Evolutionary conservation across 2,797 vertebrate genomes (phyloP), one percentile per base, ranked within the genome.

Genomic region (Moxostoma hubbsi): DNA sequence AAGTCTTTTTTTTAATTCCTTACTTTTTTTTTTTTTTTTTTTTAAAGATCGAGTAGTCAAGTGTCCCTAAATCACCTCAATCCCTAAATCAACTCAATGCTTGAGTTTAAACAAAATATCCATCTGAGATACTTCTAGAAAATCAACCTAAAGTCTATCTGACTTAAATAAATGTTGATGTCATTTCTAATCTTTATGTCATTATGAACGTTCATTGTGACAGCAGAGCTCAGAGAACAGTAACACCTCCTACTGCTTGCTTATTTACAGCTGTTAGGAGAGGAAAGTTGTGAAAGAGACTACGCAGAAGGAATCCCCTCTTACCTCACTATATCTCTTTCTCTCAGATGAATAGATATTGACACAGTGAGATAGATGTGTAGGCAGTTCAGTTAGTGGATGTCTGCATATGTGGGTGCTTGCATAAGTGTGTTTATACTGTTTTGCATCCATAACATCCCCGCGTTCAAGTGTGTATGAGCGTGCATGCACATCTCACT

Each of bases 361-460:
- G 66, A 73, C 43, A 79, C 50, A 68, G 54, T 50, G 75, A 81
- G 18, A 70, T 70, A 81, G 18, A 70, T 70, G 65, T 68, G 81
- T 81, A 72, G 74, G 72, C 67, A 49, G 57, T 50, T 72, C 55
- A 36, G 51, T 72, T 74, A 77, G 51, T 53, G 71, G 43, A 36
- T 70, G 78, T 82, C 80, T 82, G 77, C 61, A n/a, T 79, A 43
- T 16, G 80, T 81, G 79, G 81, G 75, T 61, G 77, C 50, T 61
- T 64, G 72, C 64, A 64, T 68, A 75, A 61, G 7, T 76, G 74
- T 69, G 82, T 77, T 70, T 68, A 72, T 77, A 73, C 65, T 45
- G 24, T 74, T 81, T 73, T 75, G 74, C 66, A 49, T 80, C 74
- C 78, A 13, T 11, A 43, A 51, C 55, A 68, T 77, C 49, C 55